These are phyloP conservation scores for Poeciliopsis retropinna DNA, from an alignment of 2,113 vertebrate species.

Conservation along the genomic window DNA sequence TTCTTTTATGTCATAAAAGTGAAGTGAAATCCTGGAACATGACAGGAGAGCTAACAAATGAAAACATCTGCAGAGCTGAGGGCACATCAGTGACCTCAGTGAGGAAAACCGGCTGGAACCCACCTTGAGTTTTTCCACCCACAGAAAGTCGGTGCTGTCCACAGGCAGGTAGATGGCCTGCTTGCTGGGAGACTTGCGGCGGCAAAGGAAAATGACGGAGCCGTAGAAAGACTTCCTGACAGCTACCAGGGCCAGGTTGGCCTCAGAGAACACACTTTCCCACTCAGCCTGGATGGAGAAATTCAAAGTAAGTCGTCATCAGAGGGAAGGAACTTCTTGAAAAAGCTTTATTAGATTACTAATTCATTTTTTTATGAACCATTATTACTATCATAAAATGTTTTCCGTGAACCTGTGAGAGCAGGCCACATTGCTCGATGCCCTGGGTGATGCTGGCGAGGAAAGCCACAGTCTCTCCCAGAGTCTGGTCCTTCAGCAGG, in stretches of 20 bases:
- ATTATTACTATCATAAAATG: too few relatives aligned
- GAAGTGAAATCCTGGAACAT: too few relatives aligned
- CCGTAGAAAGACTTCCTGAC: slow-evolving; percentile 90
- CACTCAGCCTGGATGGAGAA: slow-evolving; percentile 83
- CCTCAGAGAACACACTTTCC: slow-evolving; percentile 81
- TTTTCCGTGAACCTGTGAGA: slow-evolving; percentile 83
- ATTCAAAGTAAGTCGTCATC: background rate
- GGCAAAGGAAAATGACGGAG: slow-evolving; percentile 89
- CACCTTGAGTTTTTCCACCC: slow-evolving; percentile 95
- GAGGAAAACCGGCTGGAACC: background rate
- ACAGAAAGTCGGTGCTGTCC: slow-evolving; percentile 84
- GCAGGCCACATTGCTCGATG: slow-evolving; percentile 73
- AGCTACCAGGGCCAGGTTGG: slow-evolving; percentile 80
- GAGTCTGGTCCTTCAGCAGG: slow-evolving; percentile 83
- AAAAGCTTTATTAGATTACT: background rate
- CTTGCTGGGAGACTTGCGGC: slow-evolving; percentile 57
- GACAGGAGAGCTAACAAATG: too few relatives aligned
- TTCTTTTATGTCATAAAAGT: too few relatives aligned
- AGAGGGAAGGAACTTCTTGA: background rate
- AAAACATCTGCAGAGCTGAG: too few relatives aligned
- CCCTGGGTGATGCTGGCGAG: slow-evolving; percentile 73
- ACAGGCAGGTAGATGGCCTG: slow-evolving; percentile 82
- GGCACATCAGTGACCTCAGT: too few relatives aligned
- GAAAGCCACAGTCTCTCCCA: slow-evolving; percentile 87
- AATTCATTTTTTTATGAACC: too few relatives aligned